phyloP scores from a whole-genome alignment of 2,797 vertebrate species.

The Pangasius mekongensis region DNA sequence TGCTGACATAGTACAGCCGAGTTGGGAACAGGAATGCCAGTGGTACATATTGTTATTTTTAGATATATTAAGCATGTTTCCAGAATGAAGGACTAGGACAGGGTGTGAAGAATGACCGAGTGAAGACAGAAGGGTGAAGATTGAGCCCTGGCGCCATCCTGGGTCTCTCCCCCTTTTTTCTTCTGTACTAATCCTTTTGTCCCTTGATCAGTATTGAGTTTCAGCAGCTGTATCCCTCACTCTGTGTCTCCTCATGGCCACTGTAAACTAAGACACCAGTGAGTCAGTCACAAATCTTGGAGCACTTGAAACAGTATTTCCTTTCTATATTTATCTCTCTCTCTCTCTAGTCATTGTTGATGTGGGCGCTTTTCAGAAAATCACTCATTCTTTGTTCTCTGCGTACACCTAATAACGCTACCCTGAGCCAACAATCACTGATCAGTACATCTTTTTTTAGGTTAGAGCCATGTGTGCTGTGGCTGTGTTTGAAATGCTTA shows the following conservation, averaged over 20 bases:
- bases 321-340: slow-evolving; percentile 10
- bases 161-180: slow-evolving; percentile 20
- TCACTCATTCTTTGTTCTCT: background rate
- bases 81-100: background rate
- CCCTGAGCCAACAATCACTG: background rate
- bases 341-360: background rate
- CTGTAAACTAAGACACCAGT: slow-evolving; percentile 22
- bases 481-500: background rate
- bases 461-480: background rate
- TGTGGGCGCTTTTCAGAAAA: background rate
- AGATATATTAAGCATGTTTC: slow-evolving; percentile 12
- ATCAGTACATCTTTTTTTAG: background rate
- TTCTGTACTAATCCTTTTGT: slow-evolving; percentile 23
- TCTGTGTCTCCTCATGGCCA: slow-evolving; percentile 6
- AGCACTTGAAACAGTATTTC: background rate
- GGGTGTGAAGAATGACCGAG: slow-evolving; percentile 1
- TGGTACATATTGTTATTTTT: slow-evolving; percentile 21
- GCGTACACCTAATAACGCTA: background rate
- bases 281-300: slow-evolving; percentile 8
- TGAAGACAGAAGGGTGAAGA: slow-evolving; percentile 25
- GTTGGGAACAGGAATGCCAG: background rate
- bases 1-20: background rate
- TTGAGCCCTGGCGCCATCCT: slow-evolving; percentile 28
- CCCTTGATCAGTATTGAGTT: slow-evolving; percentile 35
- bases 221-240: slow-evolving; percentile 29